Evolutionary conservation across 2,113 vertebrate genomes (phyloP), one percentile per base, ranked within the genome.

Genomic region (Ammospiza caudacuta): DNA sequence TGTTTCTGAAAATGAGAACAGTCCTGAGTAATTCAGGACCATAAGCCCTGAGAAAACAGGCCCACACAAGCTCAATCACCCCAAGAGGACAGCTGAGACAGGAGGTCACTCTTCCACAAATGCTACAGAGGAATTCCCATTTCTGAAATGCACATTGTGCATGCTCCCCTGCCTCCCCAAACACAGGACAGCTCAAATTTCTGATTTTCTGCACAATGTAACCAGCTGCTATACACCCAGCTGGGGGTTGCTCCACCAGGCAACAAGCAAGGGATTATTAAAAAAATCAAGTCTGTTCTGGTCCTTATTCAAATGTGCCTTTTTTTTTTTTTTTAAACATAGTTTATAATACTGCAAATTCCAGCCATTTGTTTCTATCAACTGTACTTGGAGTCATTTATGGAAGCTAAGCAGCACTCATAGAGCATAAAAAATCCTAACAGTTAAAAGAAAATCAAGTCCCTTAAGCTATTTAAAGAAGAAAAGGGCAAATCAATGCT

Each of bases 211-310:
- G 55, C 41, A 41, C 12, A 11, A 14, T 28, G 27, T 55, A 80
- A 81, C 25, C 43, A 59, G 51, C 39, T 78, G 21, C 28, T 83
- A 33, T 25, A 90, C 8, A 59, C 2, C 9, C 83, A 93, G 64
- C 35, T 80, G 73, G 24, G 46, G 46, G 33, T 33, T 83, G 43
- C 29, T 94, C 52, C 28, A 78, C 49, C 43, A 86, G 19, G 73
- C 55, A 95, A 83, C 23, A 63, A 90, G 43, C 35, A 69, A 31
- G 31, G 21, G 66, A 62, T 72, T 81, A 94, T 80, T 39, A 77
- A 41, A 82, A 91, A 91, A 91, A 84, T 76, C 58, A 51, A 89
- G 57, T 73, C 55, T 90, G 59, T 68, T 93, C 37, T 94, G 87
- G 62, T 78, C 83, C 39, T 91, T 82, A 52, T 37, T 87, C 57